A percentile compares a stretch with the other conserved stretches of the same genome.
These are phyloP conservation scores for Epizoanthus ramosus DNA, from an alignment of 92 coral and sea anemone species.

Conservation along the genomic window DNA sequence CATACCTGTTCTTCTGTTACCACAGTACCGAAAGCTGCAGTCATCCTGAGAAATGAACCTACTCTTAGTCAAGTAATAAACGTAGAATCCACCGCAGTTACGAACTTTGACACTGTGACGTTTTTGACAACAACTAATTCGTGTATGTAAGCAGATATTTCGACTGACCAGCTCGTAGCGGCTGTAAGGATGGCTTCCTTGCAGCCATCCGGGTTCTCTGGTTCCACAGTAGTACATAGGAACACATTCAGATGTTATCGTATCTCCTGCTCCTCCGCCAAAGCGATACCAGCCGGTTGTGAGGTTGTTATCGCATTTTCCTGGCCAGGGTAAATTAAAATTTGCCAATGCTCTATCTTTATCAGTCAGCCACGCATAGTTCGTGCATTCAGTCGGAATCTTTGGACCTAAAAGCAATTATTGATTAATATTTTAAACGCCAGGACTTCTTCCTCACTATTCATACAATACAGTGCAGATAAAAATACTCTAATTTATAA, in stretches of 20 bases:
- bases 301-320: slow-evolving; percentile 13
- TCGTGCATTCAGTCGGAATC: not conserved
- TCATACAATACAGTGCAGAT: too few relatives aligned
- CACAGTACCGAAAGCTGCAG: slow-evolving; percentile 9
- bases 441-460: too few relatives aligned
- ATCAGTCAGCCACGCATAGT: slow-evolving; percentile 4
- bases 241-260: not conserved
- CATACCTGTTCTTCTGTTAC: not conserved
- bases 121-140: not conserved
- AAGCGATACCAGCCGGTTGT: slow-evolving; percentile 5
- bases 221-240: slow-evolving; percentile 10
- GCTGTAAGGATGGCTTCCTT: not conserved
- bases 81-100: not conserved
- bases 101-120: not conserved
- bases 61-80: not conserved
- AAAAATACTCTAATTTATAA: too few relatives aligned
- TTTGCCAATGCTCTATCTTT: not conserved
- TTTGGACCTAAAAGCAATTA: not conserved
- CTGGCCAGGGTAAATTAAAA: not conserved
- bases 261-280: not conserved
- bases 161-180: not conserved
- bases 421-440: too few relatives aligned
- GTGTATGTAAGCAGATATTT: not conserved
- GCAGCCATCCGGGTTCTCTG: slow-evolving; percentile 12
- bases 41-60: too few relatives aligned